phyloP scores from a whole-genome alignment of 2,113 vertebrate species.

The Fregata magnificens region DNA sequence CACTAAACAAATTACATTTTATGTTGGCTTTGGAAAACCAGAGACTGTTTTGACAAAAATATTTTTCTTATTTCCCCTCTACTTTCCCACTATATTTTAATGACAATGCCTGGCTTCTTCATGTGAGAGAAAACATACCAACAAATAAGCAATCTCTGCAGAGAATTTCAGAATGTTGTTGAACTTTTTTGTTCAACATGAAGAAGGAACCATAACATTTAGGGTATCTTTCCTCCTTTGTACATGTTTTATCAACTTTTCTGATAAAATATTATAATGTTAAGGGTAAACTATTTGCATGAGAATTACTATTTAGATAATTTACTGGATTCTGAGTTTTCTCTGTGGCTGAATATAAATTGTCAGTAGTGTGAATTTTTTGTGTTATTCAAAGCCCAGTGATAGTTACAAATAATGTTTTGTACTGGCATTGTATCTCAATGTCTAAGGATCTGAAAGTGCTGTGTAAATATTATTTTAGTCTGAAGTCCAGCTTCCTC shows the following conservation, averaged over 20 bases:
- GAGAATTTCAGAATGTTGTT: background rate
- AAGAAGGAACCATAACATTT: background rate
- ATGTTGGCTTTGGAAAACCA: constrained; percentile 28
- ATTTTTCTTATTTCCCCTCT: background rate
- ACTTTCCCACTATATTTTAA: background rate
- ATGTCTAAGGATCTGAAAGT: background rate
- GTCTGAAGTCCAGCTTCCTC: background rate
- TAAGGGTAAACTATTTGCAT: background rate
- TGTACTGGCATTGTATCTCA: background rate
- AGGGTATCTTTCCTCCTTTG: background rate
- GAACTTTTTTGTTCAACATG: background rate
- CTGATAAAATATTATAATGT: background rate
- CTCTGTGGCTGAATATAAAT: background rate
- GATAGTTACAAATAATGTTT: background rate
- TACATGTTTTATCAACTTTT: background rate
- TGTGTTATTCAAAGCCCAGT: background rate
- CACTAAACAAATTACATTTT: background rate
- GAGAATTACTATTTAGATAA: background rate
- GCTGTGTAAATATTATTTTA: background rate
- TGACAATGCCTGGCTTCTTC: background rate
- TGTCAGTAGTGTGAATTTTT: background rate
- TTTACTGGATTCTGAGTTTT: background rate
- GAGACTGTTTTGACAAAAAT: background rate
- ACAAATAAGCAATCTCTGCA: background rate
- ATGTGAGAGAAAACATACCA: background rate